Evolutionary conservation across 2,113 vertebrate genomes (phyloP).

Genomic region (Plecotus auritus): DNA sequence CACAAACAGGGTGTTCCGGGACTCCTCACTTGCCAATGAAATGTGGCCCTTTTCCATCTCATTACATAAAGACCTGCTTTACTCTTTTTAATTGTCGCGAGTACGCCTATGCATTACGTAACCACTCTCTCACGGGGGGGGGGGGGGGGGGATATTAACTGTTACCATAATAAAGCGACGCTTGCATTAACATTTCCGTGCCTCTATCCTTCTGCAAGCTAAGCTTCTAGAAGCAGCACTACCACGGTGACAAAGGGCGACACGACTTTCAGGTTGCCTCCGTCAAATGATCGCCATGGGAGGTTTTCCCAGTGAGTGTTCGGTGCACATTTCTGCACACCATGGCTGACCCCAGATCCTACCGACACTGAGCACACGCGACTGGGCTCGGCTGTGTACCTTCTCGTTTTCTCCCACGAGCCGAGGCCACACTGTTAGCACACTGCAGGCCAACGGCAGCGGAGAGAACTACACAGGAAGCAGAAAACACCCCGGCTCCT

Average conservation of each 20-base stretch:
- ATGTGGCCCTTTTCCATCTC: neutral
- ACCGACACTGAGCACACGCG: neutral
- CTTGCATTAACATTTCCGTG: neutral
- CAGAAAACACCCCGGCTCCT: neutral
- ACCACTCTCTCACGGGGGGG: neutral
- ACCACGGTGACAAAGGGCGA: neutral
- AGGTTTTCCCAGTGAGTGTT: neutral
- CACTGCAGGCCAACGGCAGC: fast-evolving
- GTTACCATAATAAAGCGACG: neutral
- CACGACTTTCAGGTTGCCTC: neutral
- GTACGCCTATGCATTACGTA: neutral
- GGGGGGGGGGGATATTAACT: neutral
- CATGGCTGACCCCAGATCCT: neutral
- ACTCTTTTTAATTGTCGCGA: neutral
- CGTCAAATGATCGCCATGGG: neutral
- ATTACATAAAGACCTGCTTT: neutral
- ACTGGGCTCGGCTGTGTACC: neutral
- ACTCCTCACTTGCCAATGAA: neutral
- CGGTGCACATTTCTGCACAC: neutral
- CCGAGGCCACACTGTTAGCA: neutral
- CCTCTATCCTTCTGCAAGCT: neutral
- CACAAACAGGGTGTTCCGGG: neutral
- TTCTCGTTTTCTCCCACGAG: neutral
- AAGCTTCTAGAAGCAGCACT: neutral
- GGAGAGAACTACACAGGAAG: neutral